phyloP scores from a whole-genome alignment of 2,797 vertebrate genomes.

The Varecia variegata region DNA sequence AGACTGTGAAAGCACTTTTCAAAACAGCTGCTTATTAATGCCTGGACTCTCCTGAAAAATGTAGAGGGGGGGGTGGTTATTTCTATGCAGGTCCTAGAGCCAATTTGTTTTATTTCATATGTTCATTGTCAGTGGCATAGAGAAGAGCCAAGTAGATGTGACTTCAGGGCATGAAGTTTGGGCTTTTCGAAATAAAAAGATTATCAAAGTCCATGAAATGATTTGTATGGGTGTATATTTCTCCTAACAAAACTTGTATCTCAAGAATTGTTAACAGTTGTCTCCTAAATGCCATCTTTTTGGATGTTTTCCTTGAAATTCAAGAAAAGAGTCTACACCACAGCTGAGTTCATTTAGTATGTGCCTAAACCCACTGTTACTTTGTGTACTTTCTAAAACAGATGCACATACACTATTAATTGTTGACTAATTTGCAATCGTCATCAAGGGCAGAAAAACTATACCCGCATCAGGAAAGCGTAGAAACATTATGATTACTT shows the following conservation, averaged over 20 bases:
- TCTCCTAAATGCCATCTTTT: conserved; percentile 78
- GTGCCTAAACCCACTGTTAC: conserved; percentile 69
- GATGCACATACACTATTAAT: conserved; percentile 84
- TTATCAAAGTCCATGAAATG: conserved; percentile 59
- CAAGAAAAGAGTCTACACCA: conserved; percentile 47
- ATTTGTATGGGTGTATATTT: conserved; percentile 54
- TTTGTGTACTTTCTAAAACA: conserved; percentile 69
- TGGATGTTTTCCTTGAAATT: conserved; percentile 73
- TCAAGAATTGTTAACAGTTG: conserved; percentile 71
- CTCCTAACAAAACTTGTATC: conserved; percentile 53
- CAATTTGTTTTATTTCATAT: not conserved
- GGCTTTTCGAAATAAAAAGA: conserved; percentile 13
- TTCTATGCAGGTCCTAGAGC: not conserved
- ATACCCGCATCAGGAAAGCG: conserved; percentile 76
- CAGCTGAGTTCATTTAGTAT: conserved; percentile 78
- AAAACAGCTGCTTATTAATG: not conserved
- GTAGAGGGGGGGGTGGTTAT: not conserved
- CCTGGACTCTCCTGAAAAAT: not conserved
- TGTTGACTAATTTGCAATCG: conserved; percentile 76
- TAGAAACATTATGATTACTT: conserved; percentile 78
- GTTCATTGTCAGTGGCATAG: not conserved
- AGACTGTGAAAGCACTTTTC: not conserved
- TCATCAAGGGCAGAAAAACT: conserved; percentile 75
- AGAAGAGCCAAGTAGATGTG: not conserved
- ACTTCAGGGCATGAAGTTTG: not conserved